A percentile compares a stretch with the other conserved stretches of the same genome.
Evolutionary conservation across 2,113 vertebrate genomes (phyloP).

Genomic region (Astatoreochromis straeleni): DNA sequence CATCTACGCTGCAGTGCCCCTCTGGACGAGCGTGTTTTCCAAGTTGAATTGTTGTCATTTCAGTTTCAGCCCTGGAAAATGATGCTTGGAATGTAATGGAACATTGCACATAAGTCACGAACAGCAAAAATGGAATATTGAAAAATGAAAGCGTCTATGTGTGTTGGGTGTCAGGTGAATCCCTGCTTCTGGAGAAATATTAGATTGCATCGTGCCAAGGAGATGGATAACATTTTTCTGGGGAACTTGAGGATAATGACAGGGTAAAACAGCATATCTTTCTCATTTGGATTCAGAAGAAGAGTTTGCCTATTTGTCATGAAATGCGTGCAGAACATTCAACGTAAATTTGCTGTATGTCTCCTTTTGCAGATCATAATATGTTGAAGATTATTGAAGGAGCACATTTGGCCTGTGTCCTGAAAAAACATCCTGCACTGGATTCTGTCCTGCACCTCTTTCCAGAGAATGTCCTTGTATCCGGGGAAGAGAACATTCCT

Average conservation of each 20-base stretch:
- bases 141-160: constrained; percentile 43
- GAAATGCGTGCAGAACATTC: neutral
- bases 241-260: neutral
- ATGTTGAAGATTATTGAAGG: constrained; percentile 75
- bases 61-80: constrained; percentile 21
- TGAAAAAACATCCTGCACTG: constrained; percentile 74
- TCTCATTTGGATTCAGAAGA: neutral
- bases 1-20: neutral
- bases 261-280: neutral
- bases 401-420: constrained; percentile 71
- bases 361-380: constrained; percentile 72
- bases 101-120: constrained; percentile 33
- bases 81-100: constrained; percentile 31
- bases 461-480: constrained; percentile 82
- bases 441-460: constrained; percentile 73
- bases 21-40: neutral
- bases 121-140: constrained; percentile 49
- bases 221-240: constrained; percentile 11
- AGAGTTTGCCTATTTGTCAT: neutral
- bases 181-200: constrained; percentile 21
- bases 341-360: neutral
- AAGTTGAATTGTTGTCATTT: constrained; percentile 40
- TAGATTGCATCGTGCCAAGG: neutral
- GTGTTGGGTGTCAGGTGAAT: constrained; percentile 19
- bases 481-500: constrained; percentile 76